Percentiles rank a stretch among this genome's conserved stretches.
These are phyloP conservation scores for Scolopax mira DNA, from an alignment of 2,113 vertebrate species.

Conservation along the genomic window DNA sequence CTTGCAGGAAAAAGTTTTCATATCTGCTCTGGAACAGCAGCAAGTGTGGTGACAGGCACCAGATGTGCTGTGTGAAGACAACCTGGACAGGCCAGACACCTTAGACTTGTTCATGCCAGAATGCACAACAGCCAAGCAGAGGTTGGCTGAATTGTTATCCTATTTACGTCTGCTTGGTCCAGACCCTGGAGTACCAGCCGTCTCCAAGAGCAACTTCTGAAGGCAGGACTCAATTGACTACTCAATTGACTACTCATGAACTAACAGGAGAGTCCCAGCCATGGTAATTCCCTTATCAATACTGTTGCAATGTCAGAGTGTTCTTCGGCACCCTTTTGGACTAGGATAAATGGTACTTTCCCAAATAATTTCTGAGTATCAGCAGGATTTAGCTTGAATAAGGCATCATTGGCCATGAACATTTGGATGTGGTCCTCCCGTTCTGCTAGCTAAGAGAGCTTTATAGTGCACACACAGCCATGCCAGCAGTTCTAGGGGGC, in stretches of 20 bases:
- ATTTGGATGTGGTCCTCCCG: background rate
- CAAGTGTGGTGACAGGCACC: background rate
- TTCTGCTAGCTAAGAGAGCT: background rate
- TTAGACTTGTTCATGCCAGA: background rate
- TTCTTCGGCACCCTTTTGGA: background rate
- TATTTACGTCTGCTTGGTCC: background rate
- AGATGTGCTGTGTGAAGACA: background rate
- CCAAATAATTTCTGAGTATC: background rate
- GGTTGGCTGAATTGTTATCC: background rate
- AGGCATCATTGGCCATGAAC: accelerated
- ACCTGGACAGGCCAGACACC: background rate
- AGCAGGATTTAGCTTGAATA: background rate
- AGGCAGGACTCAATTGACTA: background rate
- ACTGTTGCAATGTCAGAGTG: background rate
- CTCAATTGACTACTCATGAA: background rate
- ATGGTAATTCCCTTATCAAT: background rate
- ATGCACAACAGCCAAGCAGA: accelerated
- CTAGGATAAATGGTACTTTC: background rate
- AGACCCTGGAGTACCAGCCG: background rate
- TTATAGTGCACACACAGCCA: background rate
- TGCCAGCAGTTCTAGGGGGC: background rate
- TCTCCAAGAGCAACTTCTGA: background rate
- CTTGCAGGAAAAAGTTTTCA: background rate
- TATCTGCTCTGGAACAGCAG: background rate
- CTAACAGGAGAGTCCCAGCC: background rate